phyloP scores from a whole-genome alignment of 1,140 invertebrate genomes.

The Saccostrea cuccullata region DNA sequence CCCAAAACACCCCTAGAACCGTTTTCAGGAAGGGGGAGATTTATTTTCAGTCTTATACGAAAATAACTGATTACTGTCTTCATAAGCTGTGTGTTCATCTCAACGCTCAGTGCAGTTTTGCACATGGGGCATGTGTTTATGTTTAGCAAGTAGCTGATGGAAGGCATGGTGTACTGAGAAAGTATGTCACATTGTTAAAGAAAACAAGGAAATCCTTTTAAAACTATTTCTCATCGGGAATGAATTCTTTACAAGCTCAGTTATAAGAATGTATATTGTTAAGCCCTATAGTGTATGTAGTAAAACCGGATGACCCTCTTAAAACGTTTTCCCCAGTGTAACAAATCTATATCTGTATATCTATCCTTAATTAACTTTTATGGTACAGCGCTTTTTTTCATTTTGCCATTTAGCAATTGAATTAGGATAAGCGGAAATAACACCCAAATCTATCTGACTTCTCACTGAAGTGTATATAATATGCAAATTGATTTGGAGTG shows the following conservation, averaged over 20 bases:
- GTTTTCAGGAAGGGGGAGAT: too few species aligned
- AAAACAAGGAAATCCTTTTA: neutral
- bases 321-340: too few species aligned
- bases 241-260: neutral
- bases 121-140: too few species aligned
- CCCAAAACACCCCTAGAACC: neutral
- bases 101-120: too few species aligned
- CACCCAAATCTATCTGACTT: neutral
- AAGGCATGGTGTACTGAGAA: too few species aligned
- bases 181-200: neutral
- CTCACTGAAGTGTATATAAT: slow-evolving; percentile 25
- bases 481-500: slow-evolving; percentile 13
- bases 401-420: slow-evolving; percentile 9
- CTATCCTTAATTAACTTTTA: neutral
- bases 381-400: neutral
- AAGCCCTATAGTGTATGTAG: neutral
- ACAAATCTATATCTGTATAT: neutral
- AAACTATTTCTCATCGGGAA: neutral
- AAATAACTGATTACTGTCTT: too few species aligned
- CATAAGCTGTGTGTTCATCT: too few species aligned
- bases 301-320: too few species aligned
- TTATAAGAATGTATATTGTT: neutral
- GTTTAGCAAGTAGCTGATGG: too few species aligned
- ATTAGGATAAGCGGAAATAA: neutral
- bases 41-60: too few species aligned